phyloP scores from a whole-genome alignment of 2,113 vertebrate genomes.

The Ictidomys tridecemlineatus region DNA sequence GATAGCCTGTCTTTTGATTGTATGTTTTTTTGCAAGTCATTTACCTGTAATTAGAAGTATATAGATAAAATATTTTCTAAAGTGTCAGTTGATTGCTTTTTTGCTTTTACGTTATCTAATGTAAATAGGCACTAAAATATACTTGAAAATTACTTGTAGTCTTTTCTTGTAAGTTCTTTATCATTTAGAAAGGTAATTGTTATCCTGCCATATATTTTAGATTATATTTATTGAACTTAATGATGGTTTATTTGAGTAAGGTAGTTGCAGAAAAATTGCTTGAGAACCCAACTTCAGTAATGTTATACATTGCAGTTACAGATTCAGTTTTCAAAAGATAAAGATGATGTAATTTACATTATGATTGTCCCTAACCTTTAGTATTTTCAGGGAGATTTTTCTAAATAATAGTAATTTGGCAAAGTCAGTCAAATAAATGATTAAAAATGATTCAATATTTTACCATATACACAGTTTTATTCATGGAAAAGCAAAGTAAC shows the following conservation, averaged over 20 bases:
- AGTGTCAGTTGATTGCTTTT: neutral
- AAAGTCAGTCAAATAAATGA: neutral
- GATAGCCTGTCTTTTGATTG: neutral
- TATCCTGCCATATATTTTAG: neutral
- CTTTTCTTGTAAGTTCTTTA: conserved; percentile 50
- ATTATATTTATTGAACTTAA: conserved; percentile 48
- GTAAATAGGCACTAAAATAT: neutral
- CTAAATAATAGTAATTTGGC: neutral
- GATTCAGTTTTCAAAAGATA: conserved; percentile 49
- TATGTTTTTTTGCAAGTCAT: conserved; percentile 3
- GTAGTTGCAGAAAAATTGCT: conserved; percentile 48
- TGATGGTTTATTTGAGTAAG: neutral
- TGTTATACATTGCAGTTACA: neutral
- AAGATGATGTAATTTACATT: conserved; percentile 42
- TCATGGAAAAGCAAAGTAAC: neutral
- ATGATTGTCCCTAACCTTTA: neutral
- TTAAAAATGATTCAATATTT: conserved; percentile 47
- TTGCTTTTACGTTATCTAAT: conserved; percentile 25
- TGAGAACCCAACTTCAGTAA: neutral
- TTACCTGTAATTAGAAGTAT: neutral
- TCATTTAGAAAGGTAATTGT: conserved; percentile 43
- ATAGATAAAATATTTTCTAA: conserved; percentile 52
- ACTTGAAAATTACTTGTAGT: conserved; percentile 30
- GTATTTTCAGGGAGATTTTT: conserved; percentile 59
- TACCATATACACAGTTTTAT: neutral